Evolutionary conservation across 92 coral and sea anemone species (phyloP).

Genomic region (Hydrozoanthus gracilis): DNA sequence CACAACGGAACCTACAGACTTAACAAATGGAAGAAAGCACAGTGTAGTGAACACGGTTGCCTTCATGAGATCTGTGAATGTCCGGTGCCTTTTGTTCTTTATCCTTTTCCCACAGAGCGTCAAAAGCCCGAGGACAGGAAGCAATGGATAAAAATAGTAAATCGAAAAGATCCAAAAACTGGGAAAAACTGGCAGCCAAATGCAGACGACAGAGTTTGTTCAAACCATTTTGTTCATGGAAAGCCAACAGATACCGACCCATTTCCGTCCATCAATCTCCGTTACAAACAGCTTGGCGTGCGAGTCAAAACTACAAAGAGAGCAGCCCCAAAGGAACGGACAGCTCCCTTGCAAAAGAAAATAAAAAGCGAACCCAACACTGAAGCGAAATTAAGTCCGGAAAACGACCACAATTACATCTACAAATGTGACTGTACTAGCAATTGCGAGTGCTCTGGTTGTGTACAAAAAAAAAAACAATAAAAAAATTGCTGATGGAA

Average conservation of each 20-base stretch:
- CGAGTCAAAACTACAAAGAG: background rate
- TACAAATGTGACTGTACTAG: background rate
- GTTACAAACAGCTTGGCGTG: background rate
- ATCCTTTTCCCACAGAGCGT: slow-evolving; percentile 2
- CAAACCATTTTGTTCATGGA: slow-evolving; percentile 7
- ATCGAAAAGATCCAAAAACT: background rate
- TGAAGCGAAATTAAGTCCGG: no score
- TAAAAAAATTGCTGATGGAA: background rate
- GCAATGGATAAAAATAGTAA: background rate
- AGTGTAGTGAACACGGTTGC: background rate
- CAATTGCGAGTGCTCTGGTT: background rate
- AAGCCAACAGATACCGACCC: background rate
- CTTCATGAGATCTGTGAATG: background rate
- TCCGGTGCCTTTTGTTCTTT: background rate
- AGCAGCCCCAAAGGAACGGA: slow-evolving; percentile 18
- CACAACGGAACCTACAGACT: slow-evolving; percentile 8
- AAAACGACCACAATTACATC: slow-evolving; percentile 14
- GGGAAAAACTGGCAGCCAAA: slow-evolving; percentile 20
- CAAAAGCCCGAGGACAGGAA: slow-evolving; percentile 11
- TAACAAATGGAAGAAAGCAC: background rate
- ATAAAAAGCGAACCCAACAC: background rate
- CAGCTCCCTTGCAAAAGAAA: background rate
- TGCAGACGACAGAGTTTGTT: slow-evolving; percentile 7
- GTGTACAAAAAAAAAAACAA: background rate
- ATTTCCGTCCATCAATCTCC: background rate